Percentiles rank a stretch among this genome's conserved stretches.
These are phyloP conservation scores for Drosophila anomelani DNA, from an alignment of 2,888 invertebrate genomes.

Conservation along the genomic window DNA sequence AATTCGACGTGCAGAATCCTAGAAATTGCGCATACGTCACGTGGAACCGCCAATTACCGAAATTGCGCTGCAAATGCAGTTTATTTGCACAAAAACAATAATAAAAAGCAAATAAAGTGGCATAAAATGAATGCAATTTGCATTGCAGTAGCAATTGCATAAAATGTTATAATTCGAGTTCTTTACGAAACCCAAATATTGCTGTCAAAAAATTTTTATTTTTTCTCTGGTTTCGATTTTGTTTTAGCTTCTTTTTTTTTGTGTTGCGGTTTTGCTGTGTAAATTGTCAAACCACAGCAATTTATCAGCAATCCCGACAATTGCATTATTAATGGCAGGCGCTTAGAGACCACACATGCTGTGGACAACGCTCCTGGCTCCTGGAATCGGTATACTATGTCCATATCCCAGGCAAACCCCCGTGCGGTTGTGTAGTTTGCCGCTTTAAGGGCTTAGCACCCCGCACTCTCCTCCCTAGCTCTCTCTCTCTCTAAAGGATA, in stretches of 20 bases:
- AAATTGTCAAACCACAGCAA: conserved; percentile 71
- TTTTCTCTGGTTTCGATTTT: background rate
- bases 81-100: conserved; percentile 18
- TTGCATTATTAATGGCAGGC: conserved; percentile 74
- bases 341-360: conserved; percentile 62
- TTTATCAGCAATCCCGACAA: conserved; percentile 69
- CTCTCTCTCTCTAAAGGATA: no score
- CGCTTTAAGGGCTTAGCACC: conserved; percentile 45
- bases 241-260: background rate
- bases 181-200: conserved; percentile 24
- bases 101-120: conserved; percentile 13
- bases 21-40: conserved; percentile 26
- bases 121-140: conserved; percentile 10
- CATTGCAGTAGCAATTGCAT: background rate
- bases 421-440: conserved; percentile 36
- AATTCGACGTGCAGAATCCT: conserved; percentile 11
- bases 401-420: conserved; percentile 13
- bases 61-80: conserved; percentile 25
- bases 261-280: conserved; percentile 52
- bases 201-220: conserved; percentile 17
- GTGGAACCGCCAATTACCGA: conserved; percentile 38
- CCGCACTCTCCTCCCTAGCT: background rate
- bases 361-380: conserved; percentile 27
- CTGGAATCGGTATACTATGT: conserved; percentile 12
- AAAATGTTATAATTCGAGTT: conserved; percentile 29